These are phyloP conservation scores for Pelodytes ibericus DNA, from an alignment of 2,797 vertebrate species.

Conservation along the genomic window DNA sequence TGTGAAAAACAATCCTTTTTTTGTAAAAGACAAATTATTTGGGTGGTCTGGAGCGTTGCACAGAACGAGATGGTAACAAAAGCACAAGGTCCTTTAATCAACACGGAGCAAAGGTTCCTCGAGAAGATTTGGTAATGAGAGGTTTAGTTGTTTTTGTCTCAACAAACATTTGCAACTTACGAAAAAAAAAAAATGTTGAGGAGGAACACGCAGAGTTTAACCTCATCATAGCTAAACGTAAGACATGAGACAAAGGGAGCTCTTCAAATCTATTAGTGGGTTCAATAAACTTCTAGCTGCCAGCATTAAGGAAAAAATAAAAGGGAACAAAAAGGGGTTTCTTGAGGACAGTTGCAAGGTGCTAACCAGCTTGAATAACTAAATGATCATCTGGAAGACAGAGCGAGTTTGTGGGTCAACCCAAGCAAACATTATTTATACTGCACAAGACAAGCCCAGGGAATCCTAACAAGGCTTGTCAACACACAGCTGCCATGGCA, in stretches of 20 bases:
- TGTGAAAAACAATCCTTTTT: constrained; percentile 21
- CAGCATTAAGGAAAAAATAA: too few relatives aligned
- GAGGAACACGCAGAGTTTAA: too few relatives aligned
- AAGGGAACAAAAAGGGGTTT: too few relatives aligned
- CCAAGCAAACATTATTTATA: constrained; percentile 56
- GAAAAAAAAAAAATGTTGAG: too few relatives aligned
- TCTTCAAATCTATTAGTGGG: too few relatives aligned
- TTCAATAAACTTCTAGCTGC: too few relatives aligned
- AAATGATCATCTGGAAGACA: constrained; percentile 11
- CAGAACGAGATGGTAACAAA: constrained; percentile 34
- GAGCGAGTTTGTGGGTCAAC: not conserved
- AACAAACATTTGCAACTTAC: too few relatives aligned
- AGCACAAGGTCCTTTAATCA: constrained; percentile 20
- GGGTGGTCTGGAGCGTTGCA: constrained; percentile 37
- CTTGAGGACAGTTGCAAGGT: constrained; percentile 29
- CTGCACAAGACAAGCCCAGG: constrained; percentile 34
- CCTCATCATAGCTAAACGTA: too few relatives aligned
- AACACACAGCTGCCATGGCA: constrained; percentile 22
- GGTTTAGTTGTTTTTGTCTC: constrained; percentile 13
- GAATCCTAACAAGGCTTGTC: constrained; percentile 38
- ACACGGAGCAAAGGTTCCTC: constrained; percentile 17
- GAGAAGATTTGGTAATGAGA: constrained; percentile 1
- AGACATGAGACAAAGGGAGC: too few relatives aligned
- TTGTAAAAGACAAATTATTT: constrained; percentile 36
- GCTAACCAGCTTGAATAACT: not conserved